Evolutionary conservation across 2,797 vertebrate species (phyloP).

Genomic region (Eulemur mongoz): DNA sequence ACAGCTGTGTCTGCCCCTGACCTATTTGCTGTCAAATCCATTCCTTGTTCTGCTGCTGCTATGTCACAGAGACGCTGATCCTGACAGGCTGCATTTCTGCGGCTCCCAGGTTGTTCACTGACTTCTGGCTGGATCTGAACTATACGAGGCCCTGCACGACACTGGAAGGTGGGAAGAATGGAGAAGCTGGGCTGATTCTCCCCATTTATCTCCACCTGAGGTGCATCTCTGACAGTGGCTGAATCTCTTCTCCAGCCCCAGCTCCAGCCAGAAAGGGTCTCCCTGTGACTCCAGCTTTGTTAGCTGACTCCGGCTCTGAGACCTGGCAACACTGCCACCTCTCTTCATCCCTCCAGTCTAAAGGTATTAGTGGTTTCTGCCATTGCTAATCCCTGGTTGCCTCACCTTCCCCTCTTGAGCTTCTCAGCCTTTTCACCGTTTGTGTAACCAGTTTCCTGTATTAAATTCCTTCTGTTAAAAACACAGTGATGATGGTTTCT

Average conservation of each 20-base stretch:
- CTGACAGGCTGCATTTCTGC: neutral
- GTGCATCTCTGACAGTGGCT: neutral
- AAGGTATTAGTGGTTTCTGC: conserved; percentile 3
- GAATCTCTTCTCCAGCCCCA: neutral
- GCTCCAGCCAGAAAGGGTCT: neutral
- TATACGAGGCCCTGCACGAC: neutral
- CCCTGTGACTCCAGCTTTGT: neutral
- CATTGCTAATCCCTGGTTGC: neutral
- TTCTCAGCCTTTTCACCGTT: conserved; percentile 11
- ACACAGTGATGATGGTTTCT: neutral
- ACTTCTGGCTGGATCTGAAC: neutral
- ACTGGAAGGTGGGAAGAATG: neutral
- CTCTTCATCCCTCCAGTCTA: neutral
- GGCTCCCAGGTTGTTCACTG: neutral
- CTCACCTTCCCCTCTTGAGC: neutral
- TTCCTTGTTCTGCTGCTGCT: neutral
- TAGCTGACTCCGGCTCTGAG: neutral
- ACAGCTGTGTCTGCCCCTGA: no score
- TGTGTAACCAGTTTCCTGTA: neutral
- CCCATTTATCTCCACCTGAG: neutral
- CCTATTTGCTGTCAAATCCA: neutral
- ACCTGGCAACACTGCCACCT: neutral
- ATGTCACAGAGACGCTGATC: neutral
- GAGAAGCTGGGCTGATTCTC: neutral
- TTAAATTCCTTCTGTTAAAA: conserved; percentile 46